These are phyloP conservation scores for Sebastes elongatus DNA, from an alignment of 2,797 vertebrate species.

Conservation along the genomic window DNA sequence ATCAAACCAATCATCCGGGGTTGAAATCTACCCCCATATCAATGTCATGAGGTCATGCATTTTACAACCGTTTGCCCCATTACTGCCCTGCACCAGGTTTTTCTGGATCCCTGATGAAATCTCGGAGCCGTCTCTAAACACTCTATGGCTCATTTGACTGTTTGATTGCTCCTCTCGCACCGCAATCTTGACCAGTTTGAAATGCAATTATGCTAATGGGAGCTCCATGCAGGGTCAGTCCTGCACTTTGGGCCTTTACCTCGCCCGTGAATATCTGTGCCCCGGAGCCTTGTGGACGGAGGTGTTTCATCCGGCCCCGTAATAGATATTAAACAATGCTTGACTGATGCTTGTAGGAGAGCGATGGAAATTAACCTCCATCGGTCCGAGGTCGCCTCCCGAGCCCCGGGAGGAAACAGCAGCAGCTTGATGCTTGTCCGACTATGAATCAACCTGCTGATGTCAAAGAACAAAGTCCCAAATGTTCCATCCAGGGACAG, in stretches of 20 bases:
- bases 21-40: neutral
- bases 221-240: slow-evolving; percentile 4
- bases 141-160: slow-evolving; percentile 35
- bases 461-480: neutral
- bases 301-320: neutral
- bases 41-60: slow-evolving; percentile 25
- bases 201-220: slow-evolving; percentile 50
- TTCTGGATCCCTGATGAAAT: slow-evolving; percentile 28
- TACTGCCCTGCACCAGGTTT: neutral
- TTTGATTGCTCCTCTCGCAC: slow-evolving; percentile 39
- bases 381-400: neutral
- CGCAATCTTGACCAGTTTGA: slow-evolving; percentile 36
- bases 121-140: neutral
- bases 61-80: slow-evolving; percentile 20
- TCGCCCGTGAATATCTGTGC: slow-evolving; percentile 1
- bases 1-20: slow-evolving; percentile 7
- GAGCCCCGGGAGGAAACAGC: neutral
- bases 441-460: neutral
- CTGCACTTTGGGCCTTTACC: neutral
- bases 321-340: slow-evolving; percentile 33
- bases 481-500: neutral
- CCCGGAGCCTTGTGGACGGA: neutral
- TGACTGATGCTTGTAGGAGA: neutral
- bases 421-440: neutral
- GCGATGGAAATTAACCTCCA: slow-evolving; percentile 8